Evolutionary conservation across 2,797 vertebrate species (phyloP).

Genomic region (Rallus crepitans): DNA sequence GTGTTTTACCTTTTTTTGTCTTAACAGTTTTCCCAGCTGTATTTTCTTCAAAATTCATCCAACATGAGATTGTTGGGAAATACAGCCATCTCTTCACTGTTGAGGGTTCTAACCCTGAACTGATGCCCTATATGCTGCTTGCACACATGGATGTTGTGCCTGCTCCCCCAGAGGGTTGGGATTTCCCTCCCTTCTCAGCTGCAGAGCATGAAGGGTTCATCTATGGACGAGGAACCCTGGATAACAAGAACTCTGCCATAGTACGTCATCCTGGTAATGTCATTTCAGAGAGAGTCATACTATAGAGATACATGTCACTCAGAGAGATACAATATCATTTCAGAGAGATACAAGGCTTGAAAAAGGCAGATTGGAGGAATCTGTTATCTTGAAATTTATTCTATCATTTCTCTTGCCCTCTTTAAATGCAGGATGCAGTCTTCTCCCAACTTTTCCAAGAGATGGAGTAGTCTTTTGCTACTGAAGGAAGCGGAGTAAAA

Average conservation of each 20-base stretch:
- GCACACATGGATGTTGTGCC: constrained; percentile 98
- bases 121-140: constrained; percentile 91
- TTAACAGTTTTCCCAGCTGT: constrained; percentile 88
- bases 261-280: constrained; percentile 72
- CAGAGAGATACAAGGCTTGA: neutral
- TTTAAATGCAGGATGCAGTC: neutral
- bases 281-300: neutral
- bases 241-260: constrained; percentile 91
- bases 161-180: constrained; percentile 89
- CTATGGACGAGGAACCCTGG: constrained; percentile 92
- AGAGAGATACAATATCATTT: neutral
- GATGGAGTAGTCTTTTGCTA: neutral
- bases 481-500: neutral
- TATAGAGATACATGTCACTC: neutral
- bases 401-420: rapidly evolving
- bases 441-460: neutral
- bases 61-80: constrained; percentile 86
- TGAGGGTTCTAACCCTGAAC: constrained; percentile 81
- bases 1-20: neutral
- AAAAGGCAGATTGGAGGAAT: neutral
- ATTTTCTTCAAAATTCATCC: constrained; percentile 88
- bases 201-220: constrained; percentile 90
- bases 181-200: constrained; percentile 92
- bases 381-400: neutral
- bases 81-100: constrained; percentile 93